Conservation (phyloP, 2,113 vertebrate species). For the Muscicapa adusta region DNA sequence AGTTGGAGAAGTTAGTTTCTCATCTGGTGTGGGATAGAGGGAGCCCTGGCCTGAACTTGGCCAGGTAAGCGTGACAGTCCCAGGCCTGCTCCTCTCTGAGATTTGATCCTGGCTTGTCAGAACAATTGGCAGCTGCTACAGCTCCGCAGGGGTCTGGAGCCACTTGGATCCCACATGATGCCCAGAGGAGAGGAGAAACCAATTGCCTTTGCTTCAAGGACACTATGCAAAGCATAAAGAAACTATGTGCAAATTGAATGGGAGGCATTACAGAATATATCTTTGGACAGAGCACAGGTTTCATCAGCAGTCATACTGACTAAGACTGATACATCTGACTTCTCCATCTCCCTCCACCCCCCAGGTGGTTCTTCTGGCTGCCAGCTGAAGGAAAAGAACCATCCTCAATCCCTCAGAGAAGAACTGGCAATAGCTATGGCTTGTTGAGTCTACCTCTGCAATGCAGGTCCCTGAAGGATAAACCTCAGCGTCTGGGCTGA, state of each 20-base stretch:
- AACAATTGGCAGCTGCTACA: not conserved
- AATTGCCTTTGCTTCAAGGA: constrained; percentile 55
- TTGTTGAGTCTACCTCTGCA: not conserved
- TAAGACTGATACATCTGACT: constrained; percentile 1
- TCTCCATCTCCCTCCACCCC: not conserved
- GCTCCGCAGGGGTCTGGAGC: not conserved
- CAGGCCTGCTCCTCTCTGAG: not conserved
- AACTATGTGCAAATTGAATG: constrained; percentile 40
- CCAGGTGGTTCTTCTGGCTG: not conserved
- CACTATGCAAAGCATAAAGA: constrained; percentile 53
- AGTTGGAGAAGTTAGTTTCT: not conserved
- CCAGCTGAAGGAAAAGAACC: not conserved
- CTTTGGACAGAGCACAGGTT: constrained; percentile 19
- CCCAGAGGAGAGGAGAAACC: constrained; percentile 45
- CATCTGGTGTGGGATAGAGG: not conserved
- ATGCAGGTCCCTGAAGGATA: not conserved
- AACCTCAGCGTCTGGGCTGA: not conserved
- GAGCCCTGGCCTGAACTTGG: not conserved
- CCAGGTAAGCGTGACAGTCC: not conserved
- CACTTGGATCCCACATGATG: constrained; percentile 26
- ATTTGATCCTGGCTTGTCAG: not conserved
- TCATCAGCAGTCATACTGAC: constrained; percentile 3
- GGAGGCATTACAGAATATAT: constrained; percentile 20
- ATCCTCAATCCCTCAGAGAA: not conserved
- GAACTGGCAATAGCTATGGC: not conserved